Base-by-base conservation (phyloP, 2,888 invertebrate species). In the Myopa tessellatipennis region DNA sequence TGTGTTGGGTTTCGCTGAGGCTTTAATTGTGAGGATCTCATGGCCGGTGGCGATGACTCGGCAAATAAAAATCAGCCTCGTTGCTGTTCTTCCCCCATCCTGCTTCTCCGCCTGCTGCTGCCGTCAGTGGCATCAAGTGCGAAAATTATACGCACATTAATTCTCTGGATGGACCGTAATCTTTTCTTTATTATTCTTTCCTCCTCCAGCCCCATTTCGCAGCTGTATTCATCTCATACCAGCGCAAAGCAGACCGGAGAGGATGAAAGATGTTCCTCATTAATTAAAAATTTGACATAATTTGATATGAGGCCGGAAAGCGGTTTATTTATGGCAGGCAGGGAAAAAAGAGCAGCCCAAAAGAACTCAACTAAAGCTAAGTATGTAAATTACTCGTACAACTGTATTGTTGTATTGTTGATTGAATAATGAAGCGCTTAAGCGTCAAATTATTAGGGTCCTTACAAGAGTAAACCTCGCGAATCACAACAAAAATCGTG, bases 201-300 rank as follows among this genome's bases (percentile, higher is more conserved):
- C 34, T 75, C 75, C 71, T 75, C 71, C 63, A 45, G 45, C 45
- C 3, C 45, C 45, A 45, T 6, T 26, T 45, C 45, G 45, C 45
- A 45, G 45, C 45, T 45, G 45, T 8, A 45, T 45, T 67, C 65
- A 71, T 77, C 75, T 16, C 63, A 52, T 18, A 6, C 7, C 16
- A 34, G 34, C 18, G 60, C 61, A 50, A 4, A 4, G 34, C n/a
- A 60, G 71, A 65, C 72, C 71, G 38, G 16, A 40, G 40, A 73
- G 71, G 77, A 80, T 79, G 81, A 82, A 82, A 81, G 82, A 82
- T 82, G 81, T 82, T 79, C 81, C 79, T 79, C 80, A 82, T 82
- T 82, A 82, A 82, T 82, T 82, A 82, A 81, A 82, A 81, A 79
- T 82, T 82, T 81, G 82, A 81, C 82, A 82, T 82, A 82, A 82